Evolutionary conservation across 2,113 vertebrate species (phyloP).

Genomic region (Zosterops hypoxanthus): DNA sequence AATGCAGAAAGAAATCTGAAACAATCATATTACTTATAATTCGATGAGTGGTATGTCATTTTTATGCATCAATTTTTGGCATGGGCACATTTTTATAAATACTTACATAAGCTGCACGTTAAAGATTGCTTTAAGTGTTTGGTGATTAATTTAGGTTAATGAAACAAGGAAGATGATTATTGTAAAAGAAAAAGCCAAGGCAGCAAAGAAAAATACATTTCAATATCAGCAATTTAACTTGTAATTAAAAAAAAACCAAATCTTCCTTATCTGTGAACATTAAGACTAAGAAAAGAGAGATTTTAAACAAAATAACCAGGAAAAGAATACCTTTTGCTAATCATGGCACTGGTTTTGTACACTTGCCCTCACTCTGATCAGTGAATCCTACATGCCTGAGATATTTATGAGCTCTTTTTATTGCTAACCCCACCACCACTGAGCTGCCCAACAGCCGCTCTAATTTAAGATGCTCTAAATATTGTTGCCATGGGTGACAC

Average conservation of each 20-base stretch:
- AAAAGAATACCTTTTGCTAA: neutral
- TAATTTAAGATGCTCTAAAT: constrained; percentile 76
- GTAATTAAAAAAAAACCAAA: neutral
- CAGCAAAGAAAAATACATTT: constrained; percentile 14
- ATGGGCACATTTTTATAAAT: neutral
- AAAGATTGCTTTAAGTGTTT: neutral
- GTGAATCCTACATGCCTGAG: constrained; percentile 10
- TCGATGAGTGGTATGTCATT: neutral
- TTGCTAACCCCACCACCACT: neutral
- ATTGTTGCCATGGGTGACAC: constrained; percentile 77
- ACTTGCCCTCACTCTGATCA: constrained; percentile 31
- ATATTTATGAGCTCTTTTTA: constrained; percentile 51
- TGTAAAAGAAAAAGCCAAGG: neutral
- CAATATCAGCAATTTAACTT: neutral
- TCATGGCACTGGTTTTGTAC: neutral
- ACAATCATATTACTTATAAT: neutral
- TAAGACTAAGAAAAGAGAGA: neutral
- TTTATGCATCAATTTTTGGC: neutral
- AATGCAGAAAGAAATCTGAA: neutral
- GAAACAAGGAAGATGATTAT: neutral
- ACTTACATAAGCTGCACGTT: neutral
- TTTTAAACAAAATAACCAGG: neutral
- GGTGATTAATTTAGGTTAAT: neutral
- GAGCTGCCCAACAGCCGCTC: constrained; percentile 51
- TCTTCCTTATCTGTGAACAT: neutral